Evolutionary conservation across 2,797 vertebrate genomes (phyloP), one percentile per base, ranked within the genome.

Genomic region (Silurus aristotelis): DNA sequence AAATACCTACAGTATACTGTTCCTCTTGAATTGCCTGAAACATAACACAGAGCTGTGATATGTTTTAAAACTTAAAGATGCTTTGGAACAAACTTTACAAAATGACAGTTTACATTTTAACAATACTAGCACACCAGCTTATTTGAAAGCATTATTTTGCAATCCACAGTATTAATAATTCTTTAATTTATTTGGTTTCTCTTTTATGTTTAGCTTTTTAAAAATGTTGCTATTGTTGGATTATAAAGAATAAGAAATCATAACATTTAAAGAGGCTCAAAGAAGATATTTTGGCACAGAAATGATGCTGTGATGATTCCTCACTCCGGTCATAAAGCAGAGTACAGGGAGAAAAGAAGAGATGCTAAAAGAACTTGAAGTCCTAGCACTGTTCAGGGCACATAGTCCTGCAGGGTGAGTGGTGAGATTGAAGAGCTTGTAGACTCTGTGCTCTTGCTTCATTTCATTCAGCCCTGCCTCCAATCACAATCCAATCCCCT

Each of bases 401-500:
- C 17, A 68, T 20, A 70, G 70, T 80, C 72, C 84, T n/a, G 83
- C 38, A 83, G 77, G 61, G 86, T 14, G 58, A 84, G 79, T 58
- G 20, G 76, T 55, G 43, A 89, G 63, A 87, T 89, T 87, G 85
- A 89, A 88, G 52, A 71, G 78, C 66, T 68, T 83, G 79, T 66
- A 80, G 80, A 14, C 79, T 72, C 75, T 27, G 25, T 52, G 68
- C 60, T 82, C 46, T 82, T 81, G 85, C 84, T 38, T 87, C 75
- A 88, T 86, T 86, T 87, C 81, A 82, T 56, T 46, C 19, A 43
- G 84, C 82, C 73, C 78, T 80, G 88, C 83, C 81, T 64, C 58
- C 67, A 88, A 80, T 89, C 88, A 90, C 81, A 83, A 87, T 89
- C 77, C 85, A 90, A 87, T 91, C 87, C 87, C 82, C 82, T 70